Base-by-base conservation (phyloP, 2,888 invertebrate species). In the Drosophila neonasuta region DNA sequence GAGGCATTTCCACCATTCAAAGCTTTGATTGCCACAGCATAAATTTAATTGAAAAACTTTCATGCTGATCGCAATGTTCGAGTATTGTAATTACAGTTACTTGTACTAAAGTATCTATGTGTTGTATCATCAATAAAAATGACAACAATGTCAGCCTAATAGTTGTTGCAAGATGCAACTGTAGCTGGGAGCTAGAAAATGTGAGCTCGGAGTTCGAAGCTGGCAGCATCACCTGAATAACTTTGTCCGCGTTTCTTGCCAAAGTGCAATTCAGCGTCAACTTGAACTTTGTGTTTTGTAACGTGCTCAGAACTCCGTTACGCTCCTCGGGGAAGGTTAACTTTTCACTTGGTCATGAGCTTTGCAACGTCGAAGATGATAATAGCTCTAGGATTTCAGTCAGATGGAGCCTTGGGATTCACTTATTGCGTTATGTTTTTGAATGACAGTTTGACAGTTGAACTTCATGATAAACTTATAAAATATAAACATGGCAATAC, bases 191-290 rank as follows among this genome's bases (percentile, higher is more conserved):
- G 24, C 20, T 20, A 20, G 20, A 20, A 20, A 20, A 20, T 20
- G 20, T 3, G 20, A 20, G 20, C 24, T 5, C 24, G 6, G 24
- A 24, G 24, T 6, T 24, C 6, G 24, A 24, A 2, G 10, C 4
- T 15, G 29, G 6, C 6, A 36, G 65, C 49, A 52, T n/a, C 68
- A 71, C 62, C 72, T 61, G 74, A 13, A 70, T 34, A 75, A 80
- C 80, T 78, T 80, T 56, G 45, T 50, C 71, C 46, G 48, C 48
- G 51, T 57, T 73, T 69, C 76, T 61, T 64, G 54, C 60, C 81
- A 81, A 79, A 79, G 79, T 79, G 79, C 79, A 81, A 74, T 79
- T 81, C 79, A 74, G 74, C 81, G 74, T 79, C 81, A 81, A 79
- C 74, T 79, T 81, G 79, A 79, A 79, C 81, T 80, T 79, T 77